phyloP scores from a whole-genome alignment of 2,888 invertebrate species.

The Diogma glabrata region DNA sequence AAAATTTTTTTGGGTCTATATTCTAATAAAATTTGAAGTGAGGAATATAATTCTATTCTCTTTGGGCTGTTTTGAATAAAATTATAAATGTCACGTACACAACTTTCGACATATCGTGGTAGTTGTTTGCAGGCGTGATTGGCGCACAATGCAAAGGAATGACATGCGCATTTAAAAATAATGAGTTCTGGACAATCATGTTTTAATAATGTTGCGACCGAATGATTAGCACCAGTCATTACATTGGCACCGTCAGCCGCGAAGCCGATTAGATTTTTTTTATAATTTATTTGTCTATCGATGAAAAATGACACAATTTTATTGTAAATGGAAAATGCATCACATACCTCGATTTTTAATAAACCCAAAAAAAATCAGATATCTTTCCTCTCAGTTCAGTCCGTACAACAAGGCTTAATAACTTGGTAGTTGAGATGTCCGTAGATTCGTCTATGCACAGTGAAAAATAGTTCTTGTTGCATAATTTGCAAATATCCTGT shows the following conservation, averaged over 20 bases:
- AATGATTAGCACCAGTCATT: neutral
- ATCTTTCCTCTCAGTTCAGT: conserved; percentile 18
- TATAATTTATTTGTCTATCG: neutral
- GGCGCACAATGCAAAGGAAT: neutral
- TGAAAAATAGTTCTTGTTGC: conserved; percentile 2
- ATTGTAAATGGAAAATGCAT: neutral
- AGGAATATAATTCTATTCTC: neutral
- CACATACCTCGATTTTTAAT: neutral
- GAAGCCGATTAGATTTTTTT: conserved; percentile 27
- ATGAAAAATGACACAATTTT: neutral
- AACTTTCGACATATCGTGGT: neutral
- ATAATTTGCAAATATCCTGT: neutral
- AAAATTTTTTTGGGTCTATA: neutral
- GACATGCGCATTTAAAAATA: neutral
- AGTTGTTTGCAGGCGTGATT: no score
- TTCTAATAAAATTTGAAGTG: neutral
- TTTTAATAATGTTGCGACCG: neutral
- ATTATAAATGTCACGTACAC: neutral
- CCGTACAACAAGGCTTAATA: conserved; percentile 21
- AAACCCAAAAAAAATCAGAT: neutral
- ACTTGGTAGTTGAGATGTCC: conserved; percentile 21
- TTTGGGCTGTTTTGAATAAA: neutral
- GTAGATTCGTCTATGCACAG: conserved; percentile 23
- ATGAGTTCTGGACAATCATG: neutral
- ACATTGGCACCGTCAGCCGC: conserved; percentile 28